Evolutionary conservation across 1,140 invertebrate genomes (phyloP), one percentile per base, ranked within the genome.

Genomic region (Hylyphantes graminicola): DNA sequence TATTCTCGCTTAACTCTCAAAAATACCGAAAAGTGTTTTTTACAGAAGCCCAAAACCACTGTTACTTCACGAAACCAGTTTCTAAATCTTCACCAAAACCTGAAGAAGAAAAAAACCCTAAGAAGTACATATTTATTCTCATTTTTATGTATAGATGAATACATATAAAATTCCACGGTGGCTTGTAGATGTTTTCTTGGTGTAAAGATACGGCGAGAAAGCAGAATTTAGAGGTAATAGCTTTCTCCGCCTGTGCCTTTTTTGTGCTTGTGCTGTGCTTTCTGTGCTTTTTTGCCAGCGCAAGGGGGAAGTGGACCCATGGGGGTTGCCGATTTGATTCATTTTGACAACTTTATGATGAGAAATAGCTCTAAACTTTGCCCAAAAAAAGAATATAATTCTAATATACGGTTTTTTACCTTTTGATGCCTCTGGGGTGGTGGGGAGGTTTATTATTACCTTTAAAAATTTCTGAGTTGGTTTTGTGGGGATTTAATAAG

Each of bases 341-440:
- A 67, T 54, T 54, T 53, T 67, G 76, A 78, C 76, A 78, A 51
- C 50, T 67, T 78, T 67, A 78, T 78, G 76, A 78, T 67, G 76
- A 78, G 76, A 78, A 78, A 78, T 78, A 54, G 63, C 48, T 78
- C 61, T 78, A 78, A 78, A 78, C 50, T 65, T 78, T 64, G 76
- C 76, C 63, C 35, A 70, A 63, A 19, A 21, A 78, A 78, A 53
- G 76, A 50, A 19, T 35, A 51, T 78, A 78, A 78, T 78, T 78
- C 76, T 78, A 78, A 78, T 64, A 57, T 78, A 78, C 63, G 68
- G 68, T 15, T 51, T 15, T 51, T 51, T 70, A 48, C 53, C 19
- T 35, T 35, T 35, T 17, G 17, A 61, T 15, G 59, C 59, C 59
- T 15, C 59, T 6, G 13, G 59, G 59, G 13, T 15, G 59, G 35